Conservation (phyloP, 2,888 invertebrate species). For the Latheticus oryzae region DNA sequence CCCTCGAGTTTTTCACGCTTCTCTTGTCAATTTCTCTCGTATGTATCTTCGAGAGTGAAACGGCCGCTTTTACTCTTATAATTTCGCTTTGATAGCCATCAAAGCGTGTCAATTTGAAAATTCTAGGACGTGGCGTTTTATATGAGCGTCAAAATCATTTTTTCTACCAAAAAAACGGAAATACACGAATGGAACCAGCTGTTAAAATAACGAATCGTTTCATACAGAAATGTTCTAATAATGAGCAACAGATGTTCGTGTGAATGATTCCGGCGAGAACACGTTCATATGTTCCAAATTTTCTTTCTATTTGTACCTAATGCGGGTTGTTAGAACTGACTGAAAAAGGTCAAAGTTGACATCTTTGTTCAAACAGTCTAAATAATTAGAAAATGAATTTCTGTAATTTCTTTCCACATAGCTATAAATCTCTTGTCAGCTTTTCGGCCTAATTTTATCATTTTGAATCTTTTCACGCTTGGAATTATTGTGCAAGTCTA, state of each 20-base stretch:
- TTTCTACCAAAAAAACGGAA: constrained; percentile 4
- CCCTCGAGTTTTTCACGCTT: constrained; percentile 32
- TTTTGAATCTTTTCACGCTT: constrained; percentile 39
- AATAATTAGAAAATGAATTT: too few relatives aligned
- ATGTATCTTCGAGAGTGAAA: constrained; percentile 14
- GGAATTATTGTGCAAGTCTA: constrained; percentile 41
- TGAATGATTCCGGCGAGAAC: constrained; percentile 20
- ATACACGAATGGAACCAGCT: constrained; percentile 6
- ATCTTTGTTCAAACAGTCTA: too few relatives aligned
- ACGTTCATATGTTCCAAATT: constrained; percentile 6
- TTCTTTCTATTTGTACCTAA: not conserved
- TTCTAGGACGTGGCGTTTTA: constrained; percentile 7
- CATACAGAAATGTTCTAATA: constrained; percentile 23
- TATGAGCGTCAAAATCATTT: constrained; percentile 6
- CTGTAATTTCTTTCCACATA: too few relatives aligned
- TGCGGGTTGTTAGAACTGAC: not conserved
- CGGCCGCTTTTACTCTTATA: constrained; percentile 25
- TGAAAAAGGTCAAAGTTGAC: too few relatives aligned
- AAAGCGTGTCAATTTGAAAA: constrained; percentile 26
- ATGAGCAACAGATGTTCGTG: constrained; percentile 27
- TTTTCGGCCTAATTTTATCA: constrained; percentile 1
- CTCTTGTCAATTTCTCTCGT: constrained; percentile 29
- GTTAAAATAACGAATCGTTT: constrained; percentile 21
- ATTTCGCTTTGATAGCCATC: constrained; percentile 31
- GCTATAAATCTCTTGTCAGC: constrained; percentile 1